Evolutionary conservation across 2,113 vertebrate genomes (phyloP).

Genomic region (Rhinoderma darwinii): DNA sequence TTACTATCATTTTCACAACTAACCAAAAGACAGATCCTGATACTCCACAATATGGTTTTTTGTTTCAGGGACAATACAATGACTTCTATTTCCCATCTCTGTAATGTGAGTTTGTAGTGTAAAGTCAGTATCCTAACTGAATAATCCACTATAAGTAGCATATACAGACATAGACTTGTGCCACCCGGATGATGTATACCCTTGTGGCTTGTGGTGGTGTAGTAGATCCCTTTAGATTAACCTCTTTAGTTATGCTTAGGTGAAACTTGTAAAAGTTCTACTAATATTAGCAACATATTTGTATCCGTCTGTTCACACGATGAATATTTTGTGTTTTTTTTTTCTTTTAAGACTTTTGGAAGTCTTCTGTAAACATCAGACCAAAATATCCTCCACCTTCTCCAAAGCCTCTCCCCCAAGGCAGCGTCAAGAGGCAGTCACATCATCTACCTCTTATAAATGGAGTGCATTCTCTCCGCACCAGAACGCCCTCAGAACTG

Average conservation of each 20-base stretch:
- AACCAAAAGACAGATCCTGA: neutral
- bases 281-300: too few relatives aligned
- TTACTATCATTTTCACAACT: neutral
- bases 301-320: conserved; percentile 63
- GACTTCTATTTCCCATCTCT: neutral
- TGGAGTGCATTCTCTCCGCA: conserved; percentile 83
- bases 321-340: conserved; percentile 7
- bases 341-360: conserved; percentile 90
- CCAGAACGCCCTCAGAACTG: conserved; percentile 75
- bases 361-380: conserved; percentile 79
- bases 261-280: neutral
- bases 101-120: neutral
- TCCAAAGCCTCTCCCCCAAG: conserved; percentile 70
- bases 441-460: conserved; percentile 78
- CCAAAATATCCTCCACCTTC: conserved; percentile 73
- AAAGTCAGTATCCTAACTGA: neutral
- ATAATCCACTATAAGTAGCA: neutral
- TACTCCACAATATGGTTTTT: too few relatives aligned
- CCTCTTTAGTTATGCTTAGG: neutral
- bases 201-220: neutral
- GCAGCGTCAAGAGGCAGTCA: conserved; percentile 71
- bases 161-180: neutral
- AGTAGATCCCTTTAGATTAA: neutral
- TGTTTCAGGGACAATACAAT: too few relatives aligned
- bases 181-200: neutral